phyloP scores from a whole-genome alignment of 2,888 invertebrate genomes.

The Trichopoda pennipes region DNA sequence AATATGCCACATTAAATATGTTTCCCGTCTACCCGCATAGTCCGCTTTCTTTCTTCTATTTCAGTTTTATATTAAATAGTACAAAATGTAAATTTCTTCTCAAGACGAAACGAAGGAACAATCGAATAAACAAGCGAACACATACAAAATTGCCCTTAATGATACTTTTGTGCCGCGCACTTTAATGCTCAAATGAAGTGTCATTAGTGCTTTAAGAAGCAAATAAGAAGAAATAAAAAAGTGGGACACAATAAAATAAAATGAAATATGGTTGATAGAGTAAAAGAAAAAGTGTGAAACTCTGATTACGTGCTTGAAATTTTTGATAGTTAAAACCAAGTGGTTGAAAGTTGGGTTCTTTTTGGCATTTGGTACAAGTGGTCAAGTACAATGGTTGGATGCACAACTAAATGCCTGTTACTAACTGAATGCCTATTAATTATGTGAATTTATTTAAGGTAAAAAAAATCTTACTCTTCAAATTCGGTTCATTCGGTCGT shows the following conservation, averaged over 20 bases:
- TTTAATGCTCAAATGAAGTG: slow-evolving; percentile 62
- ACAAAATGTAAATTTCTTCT: slow-evolving; percentile 12
- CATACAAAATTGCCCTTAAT: slow-evolving; percentile 39
- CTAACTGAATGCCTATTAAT: slow-evolving; percentile 10
- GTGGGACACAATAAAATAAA: slow-evolving; percentile 7
- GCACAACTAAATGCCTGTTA: slow-evolving; percentile 22
- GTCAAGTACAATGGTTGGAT: neutral
- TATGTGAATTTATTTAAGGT: slow-evolving; percentile 27
- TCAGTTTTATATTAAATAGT: neutral
- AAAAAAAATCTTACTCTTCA: neutral
- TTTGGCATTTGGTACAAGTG: slow-evolving; percentile 40
- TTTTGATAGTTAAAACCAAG: slow-evolving; percentile 43
- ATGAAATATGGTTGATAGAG: slow-evolving; percentile 28
- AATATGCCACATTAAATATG: neutral
- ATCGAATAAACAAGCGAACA: slow-evolving; percentile 12
- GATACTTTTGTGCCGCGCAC: slow-evolving; percentile 56
- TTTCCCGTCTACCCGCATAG: neutral
- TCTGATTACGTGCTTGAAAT: slow-evolving; percentile 63
- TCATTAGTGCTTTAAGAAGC: slow-evolving; percentile 50
- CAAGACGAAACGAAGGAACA: slow-evolving; percentile 5
- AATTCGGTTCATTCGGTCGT: too few relatives aligned
- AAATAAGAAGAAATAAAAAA: neutral
- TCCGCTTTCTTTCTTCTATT: too few relatives aligned
- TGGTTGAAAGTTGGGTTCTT: neutral
- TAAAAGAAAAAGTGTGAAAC: slow-evolving; percentile 52